Evolutionary conservation across 2,888 invertebrate genomes (phyloP).

Genomic region (Ochlodes sylvanus): DNA sequence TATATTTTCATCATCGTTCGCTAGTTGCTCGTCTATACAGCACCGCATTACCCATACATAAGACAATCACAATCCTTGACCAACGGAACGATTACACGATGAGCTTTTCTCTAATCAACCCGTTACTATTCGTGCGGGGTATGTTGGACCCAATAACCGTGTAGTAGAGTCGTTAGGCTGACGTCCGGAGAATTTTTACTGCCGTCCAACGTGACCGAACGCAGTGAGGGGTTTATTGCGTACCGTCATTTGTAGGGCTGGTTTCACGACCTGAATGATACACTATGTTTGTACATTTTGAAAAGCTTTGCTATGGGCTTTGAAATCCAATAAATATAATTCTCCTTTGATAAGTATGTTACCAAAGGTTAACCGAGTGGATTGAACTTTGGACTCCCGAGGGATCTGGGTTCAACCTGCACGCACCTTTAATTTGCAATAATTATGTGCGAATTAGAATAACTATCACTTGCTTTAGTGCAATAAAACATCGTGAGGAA

Average conservation of each 20-base stretch:
- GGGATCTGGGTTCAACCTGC: no score
- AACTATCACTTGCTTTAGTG: no score
- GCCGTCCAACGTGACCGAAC: constrained; percentile 51
- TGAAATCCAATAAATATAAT: no score
- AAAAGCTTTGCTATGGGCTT: not conserved
- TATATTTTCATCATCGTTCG: not conserved
- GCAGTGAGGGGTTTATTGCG: constrained; percentile 43
- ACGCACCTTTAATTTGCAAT: no score
- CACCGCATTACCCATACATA: not conserved
- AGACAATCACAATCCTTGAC: constrained; percentile 34
- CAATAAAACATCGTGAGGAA: no score
- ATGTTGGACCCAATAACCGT: constrained; percentile 58
- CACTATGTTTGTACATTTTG: not conserved
- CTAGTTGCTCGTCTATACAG: not conserved
- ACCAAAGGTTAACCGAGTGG: no score
- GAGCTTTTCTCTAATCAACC: constrained; percentile 48
- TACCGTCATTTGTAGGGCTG: constrained; percentile 31
- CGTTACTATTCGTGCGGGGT: constrained; percentile 60
- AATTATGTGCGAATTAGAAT: no score
- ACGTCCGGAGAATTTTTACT: constrained; percentile 73
- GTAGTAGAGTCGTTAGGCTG: constrained; percentile 59
- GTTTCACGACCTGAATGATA: not conserved
- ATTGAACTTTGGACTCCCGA: no score
- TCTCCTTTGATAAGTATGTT: no score
- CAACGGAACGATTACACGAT: constrained; percentile 37